Conservation (phyloP, 2,113 vertebrate species). For the Menidia beryllina region DNA sequence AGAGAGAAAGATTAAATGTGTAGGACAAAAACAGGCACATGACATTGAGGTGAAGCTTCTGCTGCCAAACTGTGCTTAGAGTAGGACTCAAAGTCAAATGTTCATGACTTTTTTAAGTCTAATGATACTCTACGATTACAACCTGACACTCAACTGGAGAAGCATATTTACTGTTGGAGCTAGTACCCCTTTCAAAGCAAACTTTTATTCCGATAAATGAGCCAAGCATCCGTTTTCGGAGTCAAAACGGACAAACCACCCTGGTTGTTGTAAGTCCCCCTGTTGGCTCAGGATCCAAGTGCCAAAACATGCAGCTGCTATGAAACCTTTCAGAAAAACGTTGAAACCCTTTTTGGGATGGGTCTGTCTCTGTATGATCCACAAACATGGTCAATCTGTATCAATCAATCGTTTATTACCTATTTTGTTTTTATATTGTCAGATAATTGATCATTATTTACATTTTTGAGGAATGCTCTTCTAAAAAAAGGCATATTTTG, state of each 20-base stretch:
- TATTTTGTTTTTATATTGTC: too few species aligned
- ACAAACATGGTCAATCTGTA: too few species aligned
- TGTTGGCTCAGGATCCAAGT: neutral
- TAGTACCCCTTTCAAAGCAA: neutral
- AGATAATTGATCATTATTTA: too few species aligned
- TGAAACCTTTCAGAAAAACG: too few species aligned
- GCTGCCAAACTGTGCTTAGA: neutral
- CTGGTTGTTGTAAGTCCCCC: slow-evolving; percentile 1
- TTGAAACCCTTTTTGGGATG: too few species aligned
- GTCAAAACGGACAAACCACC: neutral
- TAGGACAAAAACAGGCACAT: neutral
- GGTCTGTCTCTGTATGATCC: too few species aligned
- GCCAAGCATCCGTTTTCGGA: too few species aligned
- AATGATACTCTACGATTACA: neutral
- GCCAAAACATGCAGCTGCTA: neutral
- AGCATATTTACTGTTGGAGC: neutral
- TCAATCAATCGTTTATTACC: too few species aligned
- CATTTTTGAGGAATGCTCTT: too few species aligned
- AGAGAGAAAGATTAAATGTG: too few species aligned
- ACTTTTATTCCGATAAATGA: neutral
- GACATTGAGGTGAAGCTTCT: neutral
- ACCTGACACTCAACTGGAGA: neutral
- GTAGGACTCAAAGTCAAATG: neutral
- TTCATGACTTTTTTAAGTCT: neutral
- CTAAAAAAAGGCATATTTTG: too few species aligned